phyloP scores from a whole-genome alignment of 2,113 vertebrate genomes.

The Brachyhypopomus occidentalis region DNA sequence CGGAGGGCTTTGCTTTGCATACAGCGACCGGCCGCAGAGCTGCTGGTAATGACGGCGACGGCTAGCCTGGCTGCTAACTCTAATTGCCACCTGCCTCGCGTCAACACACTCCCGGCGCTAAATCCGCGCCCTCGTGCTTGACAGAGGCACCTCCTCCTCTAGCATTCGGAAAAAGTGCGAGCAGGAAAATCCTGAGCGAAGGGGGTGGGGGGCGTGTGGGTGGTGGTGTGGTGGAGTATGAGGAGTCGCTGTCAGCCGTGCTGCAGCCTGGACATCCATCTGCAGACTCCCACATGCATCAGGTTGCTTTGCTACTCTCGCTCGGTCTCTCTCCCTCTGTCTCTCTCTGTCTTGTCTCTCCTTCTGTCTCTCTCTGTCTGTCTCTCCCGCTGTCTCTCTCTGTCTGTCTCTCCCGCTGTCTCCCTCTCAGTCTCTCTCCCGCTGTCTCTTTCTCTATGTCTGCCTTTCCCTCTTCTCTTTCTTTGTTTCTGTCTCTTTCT shows the following conservation, averaged over 20 bases:
- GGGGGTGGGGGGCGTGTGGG: background rate
- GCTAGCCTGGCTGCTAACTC: too few species aligned
- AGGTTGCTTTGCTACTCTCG: conserved; percentile 31
- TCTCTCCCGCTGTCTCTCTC: too few species aligned
- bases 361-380: too few species aligned
- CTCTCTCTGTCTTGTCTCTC: too few species aligned
- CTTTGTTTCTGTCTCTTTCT: background rate
- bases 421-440: too few species aligned
- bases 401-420: too few species aligned
- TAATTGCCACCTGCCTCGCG: too few species aligned
- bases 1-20: too few species aligned
- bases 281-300: background rate
- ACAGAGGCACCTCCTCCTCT: conserved; percentile 5
- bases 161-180: conserved; percentile 15
- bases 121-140: conserved; percentile 19
- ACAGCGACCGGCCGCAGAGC: too few species aligned
- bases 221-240: conserved; percentile 9
- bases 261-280: conserved; percentile 8
- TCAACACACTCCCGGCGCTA: background rate
- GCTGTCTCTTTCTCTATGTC: background rate
- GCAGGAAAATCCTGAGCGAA: background rate
- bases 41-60: too few species aligned
- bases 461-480: too few species aligned
- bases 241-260: background rate
- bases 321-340: too few species aligned